phyloP scores from a whole-genome alignment of 2,113 vertebrate species.

The Patagioenas fasciata region DNA sequence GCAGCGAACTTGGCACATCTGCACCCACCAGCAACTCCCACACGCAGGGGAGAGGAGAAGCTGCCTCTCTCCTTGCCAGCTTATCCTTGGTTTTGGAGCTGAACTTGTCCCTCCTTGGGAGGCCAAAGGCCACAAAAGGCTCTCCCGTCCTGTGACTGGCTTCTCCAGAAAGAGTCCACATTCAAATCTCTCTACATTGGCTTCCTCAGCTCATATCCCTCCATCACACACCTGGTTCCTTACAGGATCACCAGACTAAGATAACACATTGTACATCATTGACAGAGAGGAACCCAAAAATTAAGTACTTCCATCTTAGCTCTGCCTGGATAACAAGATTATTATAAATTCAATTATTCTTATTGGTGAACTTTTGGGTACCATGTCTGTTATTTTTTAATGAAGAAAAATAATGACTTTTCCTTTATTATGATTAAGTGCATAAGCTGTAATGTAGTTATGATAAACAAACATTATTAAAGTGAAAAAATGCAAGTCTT shows the following conservation, averaged over 20 bases:
- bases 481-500: neutral
- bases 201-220: neutral
- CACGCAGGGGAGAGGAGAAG: neutral
- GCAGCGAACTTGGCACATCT: neutral
- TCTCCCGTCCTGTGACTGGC: neutral
- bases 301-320: neutral
- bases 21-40: neutral
- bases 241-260: neutral
- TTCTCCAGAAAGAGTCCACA: neutral
- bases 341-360: conserved; percentile 11
- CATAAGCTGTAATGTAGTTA: neutral
- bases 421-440: neutral
- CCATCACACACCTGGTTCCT: fast-evolving
- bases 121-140: neutral
- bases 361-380: neutral
- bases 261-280: neutral
- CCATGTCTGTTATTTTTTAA: neutral
- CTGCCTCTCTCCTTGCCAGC: neutral
- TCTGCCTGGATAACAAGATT: neutral
- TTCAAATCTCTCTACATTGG: neutral
- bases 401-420: neutral
- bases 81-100: neutral
- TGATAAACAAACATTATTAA: neutral
- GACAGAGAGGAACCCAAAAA: neutral
- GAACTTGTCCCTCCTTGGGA: neutral